phyloP scores from a whole-genome alignment of 92 coral and sea anemone genomes.

The Zoanthus sociatus region DNA sequence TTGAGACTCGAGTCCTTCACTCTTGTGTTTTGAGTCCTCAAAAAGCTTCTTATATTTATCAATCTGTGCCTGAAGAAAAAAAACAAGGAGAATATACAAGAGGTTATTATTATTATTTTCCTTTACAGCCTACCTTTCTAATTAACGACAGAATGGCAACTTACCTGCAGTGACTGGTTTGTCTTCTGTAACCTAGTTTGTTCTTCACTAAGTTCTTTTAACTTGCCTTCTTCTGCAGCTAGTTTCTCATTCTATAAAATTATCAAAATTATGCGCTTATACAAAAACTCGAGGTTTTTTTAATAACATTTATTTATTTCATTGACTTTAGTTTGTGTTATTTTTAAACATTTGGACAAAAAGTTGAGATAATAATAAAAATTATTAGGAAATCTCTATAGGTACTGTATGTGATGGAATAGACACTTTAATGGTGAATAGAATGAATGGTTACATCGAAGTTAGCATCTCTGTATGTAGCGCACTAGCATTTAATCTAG shows the following conservation, averaged over 20 bases:
- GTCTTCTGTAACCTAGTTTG: conserved; percentile 28
- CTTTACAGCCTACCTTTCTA: no score
- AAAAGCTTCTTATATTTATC: conserved; percentile 95
- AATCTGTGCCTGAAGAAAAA: conserved; percentile 76
- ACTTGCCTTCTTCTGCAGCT: conserved; percentile 27
- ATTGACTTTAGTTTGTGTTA: no score
- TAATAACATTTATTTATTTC: no score
- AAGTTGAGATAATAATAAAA: no score
- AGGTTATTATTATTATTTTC: no score
- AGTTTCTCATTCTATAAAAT: conserved; percentile 37
- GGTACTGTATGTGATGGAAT: no score
- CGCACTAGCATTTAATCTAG: no score
- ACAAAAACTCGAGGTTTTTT: neutral
- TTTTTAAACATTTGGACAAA: no score
- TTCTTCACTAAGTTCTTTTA: conserved; percentile 42
- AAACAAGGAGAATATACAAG: neutral
- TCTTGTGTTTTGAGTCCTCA: conserved; percentile 91
- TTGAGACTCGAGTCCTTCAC: conserved; percentile 93
- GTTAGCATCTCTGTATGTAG: no score
- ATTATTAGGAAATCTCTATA: no score
- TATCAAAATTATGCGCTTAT: neutral
- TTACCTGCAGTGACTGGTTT: conserved; percentile 36
- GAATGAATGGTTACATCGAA: no score
- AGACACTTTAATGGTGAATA: no score
- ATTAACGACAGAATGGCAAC: neutral